Evolutionary conservation across 2,797 vertebrate species (phyloP).

Genomic region (Enteromius anoplus): DNA sequence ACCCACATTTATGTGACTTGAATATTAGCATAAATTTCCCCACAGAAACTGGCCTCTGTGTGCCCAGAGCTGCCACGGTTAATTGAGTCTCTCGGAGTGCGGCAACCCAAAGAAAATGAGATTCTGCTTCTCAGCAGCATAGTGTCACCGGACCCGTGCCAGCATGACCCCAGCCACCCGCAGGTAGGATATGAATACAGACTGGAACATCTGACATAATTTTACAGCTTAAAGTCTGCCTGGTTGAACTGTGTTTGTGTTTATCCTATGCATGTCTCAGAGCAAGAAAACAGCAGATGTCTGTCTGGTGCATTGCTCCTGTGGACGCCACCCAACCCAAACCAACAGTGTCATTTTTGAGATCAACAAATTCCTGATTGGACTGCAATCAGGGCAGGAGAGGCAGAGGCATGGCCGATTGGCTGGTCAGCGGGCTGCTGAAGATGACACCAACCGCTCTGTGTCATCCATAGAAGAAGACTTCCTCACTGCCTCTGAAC

Average conservation of each 20-base stretch:
- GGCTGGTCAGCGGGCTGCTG: slow-evolving; percentile 74
- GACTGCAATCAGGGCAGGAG: slow-evolving; percentile 90
- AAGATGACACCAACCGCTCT: slow-evolving; percentile 96
- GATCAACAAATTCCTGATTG: slow-evolving; percentile 96
- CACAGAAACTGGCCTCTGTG: slow-evolving; percentile 86
- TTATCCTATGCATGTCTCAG: slow-evolving; percentile 62
- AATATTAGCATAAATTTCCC: slow-evolving; percentile 47
- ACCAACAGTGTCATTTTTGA: slow-evolving; percentile 88
- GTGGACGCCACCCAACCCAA: slow-evolving; percentile 73
- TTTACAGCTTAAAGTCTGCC: not conserved
- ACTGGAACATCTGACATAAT: slow-evolving; percentile 7
- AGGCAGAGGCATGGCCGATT: slow-evolving; percentile 75
- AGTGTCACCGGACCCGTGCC: slow-evolving; percentile 79
- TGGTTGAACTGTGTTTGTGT: not conserved
- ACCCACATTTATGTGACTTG: slow-evolving; percentile 2
- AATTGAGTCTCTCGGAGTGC: slow-evolving; percentile 86
- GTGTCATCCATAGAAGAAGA: slow-evolving; percentile 97
- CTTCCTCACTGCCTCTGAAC: slow-evolving; percentile 94
- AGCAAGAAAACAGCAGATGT: slow-evolving; percentile 84
- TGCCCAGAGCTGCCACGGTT: slow-evolving; percentile 92
- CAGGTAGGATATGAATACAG: slow-evolving; percentile 79
- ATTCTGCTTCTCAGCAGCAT: slow-evolving; percentile 90
- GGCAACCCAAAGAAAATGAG: slow-evolving; percentile 94
- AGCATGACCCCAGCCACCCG: slow-evolving; percentile 75
- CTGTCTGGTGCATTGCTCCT: slow-evolving; percentile 89